These are phyloP conservation scores for Xanthia togata DNA, from an alignment of 2,888 invertebrate genomes.

Conservation along the genomic window DNA sequence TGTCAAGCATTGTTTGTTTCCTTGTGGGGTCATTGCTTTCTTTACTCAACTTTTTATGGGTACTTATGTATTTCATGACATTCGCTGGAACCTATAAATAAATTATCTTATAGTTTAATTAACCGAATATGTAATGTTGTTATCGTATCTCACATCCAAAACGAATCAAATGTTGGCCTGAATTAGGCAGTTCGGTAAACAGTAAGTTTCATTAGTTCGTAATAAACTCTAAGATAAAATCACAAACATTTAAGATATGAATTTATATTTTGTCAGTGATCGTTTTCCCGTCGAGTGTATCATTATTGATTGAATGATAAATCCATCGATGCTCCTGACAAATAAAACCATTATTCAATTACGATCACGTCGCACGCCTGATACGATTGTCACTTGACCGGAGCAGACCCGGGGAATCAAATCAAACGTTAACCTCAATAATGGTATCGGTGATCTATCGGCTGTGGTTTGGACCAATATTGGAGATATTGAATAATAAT, in stretches of 20 bases:
- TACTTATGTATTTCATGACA: slow-evolving; percentile 51
- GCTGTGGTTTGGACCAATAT: slow-evolving; percentile 68
- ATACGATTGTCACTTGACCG: slow-evolving; percentile 86
- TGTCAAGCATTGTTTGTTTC: slow-evolving; percentile 68
- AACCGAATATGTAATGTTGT: slow-evolving; percentile 69
- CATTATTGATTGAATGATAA: slow-evolving; percentile 76
- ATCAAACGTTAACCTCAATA: slow-evolving; percentile 82
- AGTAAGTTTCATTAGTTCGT: slow-evolving; percentile 61
- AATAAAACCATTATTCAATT: slow-evolving; percentile 85
- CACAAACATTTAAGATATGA: slow-evolving; percentile 56
- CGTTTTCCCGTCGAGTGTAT: slow-evolving; percentile 62
- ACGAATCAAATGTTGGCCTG: slow-evolving; percentile 77
- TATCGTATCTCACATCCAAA: slow-evolving; percentile 73
- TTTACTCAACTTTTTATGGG: slow-evolving; percentile 64
- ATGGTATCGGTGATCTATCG: slow-evolving; percentile 74
- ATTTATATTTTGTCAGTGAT: slow-evolving; percentile 64
- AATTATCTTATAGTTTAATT: slow-evolving; percentile 60
- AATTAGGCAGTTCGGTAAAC: slow-evolving; percentile 70
- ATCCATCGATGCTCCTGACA: slow-evolving; percentile 76
- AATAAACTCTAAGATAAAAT: slow-evolving; percentile 47
- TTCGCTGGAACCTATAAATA: slow-evolving; percentile 37
- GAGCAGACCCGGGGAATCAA: slow-evolving; percentile 76
- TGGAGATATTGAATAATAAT: slow-evolving; percentile 89
- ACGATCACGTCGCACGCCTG: slow-evolving; percentile 72
- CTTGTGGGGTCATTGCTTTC: slow-evolving; percentile 72